These are phyloP conservation scores for Microcebus ravelobensis DNA, from an alignment of 2,113 vertebrate genomes.

Conservation along the genomic window DNA sequence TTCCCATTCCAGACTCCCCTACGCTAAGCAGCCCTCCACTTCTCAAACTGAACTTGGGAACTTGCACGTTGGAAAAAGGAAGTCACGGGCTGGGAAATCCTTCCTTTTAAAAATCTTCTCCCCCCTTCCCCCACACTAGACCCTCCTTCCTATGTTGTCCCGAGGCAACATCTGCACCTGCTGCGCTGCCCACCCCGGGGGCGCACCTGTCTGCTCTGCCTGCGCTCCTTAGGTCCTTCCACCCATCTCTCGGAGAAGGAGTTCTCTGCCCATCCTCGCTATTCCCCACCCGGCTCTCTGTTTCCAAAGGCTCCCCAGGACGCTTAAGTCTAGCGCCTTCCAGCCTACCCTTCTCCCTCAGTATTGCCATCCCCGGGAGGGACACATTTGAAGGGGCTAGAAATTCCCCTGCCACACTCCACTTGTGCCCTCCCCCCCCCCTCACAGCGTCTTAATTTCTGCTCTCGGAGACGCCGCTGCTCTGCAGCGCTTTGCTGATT, in stretches of 20 bases:
- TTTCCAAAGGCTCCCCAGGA: not conserved
- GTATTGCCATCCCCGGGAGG: not conserved
- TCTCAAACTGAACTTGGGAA: constrained; percentile 79
- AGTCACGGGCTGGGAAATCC: constrained; percentile 59
- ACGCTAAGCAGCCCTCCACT: constrained; percentile 48
- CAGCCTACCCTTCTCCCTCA: not conserved
- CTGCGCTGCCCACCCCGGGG: not conserved
- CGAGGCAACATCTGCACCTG: constrained; percentile 13
- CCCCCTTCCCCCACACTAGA: constrained; percentile 14
- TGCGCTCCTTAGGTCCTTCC: not conserved
- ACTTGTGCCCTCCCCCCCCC: constrained; percentile 62
- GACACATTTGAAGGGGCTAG: constrained; percentile 33
- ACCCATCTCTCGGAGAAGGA: not conserved
- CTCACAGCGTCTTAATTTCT: constrained; percentile 58
- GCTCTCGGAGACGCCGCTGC: constrained; percentile 65
- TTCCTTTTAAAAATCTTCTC: not conserved
- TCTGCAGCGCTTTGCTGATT: constrained; percentile 86
- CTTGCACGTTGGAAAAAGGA: constrained; percentile 71
- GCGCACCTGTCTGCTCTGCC: not conserved
- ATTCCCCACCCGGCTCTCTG: not conserved
- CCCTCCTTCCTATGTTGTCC: not conserved
- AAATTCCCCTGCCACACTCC: constrained; percentile 50
- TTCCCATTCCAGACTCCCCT: constrained; percentile 39
- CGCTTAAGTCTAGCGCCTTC: not conserved
- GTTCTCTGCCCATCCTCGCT: not conserved